Evolutionary conservation across 1,140 invertebrate species (phyloP).

Genomic region (Drosophila baimaii): DNA sequence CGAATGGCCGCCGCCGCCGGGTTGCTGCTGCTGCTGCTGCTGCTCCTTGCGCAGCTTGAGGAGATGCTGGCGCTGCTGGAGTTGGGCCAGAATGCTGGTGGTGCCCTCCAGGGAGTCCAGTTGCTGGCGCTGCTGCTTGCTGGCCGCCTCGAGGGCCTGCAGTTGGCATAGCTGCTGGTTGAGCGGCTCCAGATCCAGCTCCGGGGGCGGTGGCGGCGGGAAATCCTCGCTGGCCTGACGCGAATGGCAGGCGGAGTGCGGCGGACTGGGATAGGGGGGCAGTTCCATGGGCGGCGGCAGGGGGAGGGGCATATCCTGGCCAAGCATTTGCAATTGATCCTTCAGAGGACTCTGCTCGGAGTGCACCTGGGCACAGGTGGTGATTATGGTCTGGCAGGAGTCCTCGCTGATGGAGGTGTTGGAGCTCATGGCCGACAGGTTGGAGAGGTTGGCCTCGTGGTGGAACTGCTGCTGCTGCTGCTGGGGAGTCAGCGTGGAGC

Average conservation of each 20-base stretch:
- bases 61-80: slow-evolving; percentile 87
- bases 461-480: slow-evolving; percentile 77
- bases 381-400: slow-evolving; percentile 91
- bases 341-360: slow-evolving; percentile 90
- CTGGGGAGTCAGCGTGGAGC: slow-evolving; percentile 86
- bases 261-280: slow-evolving; percentile 91
- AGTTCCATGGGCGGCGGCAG: slow-evolving; percentile 85
- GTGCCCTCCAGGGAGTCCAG: slow-evolving; percentile 75
- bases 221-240: slow-evolving; percentile 95
- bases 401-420: slow-evolving; percentile 91
- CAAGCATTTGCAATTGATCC: slow-evolving; percentile 62
- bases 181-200: slow-evolving; percentile 87
- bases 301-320: slow-evolving; percentile 26
- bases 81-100: slow-evolving; percentile 88
- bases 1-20: slow-evolving; percentile 72
- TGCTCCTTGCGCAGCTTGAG: slow-evolving; percentile 89
- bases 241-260: slow-evolving; percentile 90
- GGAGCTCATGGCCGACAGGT: slow-evolving; percentile 86
- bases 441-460: slow-evolving; percentile 82
- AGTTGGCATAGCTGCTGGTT: slow-evolving; percentile 86
- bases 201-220: slow-evolving; percentile 93
- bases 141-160: slow-evolving; percentile 79
- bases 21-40: slow-evolving; percentile 49
- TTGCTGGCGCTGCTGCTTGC: slow-evolving; percentile 76
- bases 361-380: slow-evolving; percentile 91